phyloP scores from a whole-genome alignment of 2,888 invertebrate species.

The Aphidius colemani region DNA sequence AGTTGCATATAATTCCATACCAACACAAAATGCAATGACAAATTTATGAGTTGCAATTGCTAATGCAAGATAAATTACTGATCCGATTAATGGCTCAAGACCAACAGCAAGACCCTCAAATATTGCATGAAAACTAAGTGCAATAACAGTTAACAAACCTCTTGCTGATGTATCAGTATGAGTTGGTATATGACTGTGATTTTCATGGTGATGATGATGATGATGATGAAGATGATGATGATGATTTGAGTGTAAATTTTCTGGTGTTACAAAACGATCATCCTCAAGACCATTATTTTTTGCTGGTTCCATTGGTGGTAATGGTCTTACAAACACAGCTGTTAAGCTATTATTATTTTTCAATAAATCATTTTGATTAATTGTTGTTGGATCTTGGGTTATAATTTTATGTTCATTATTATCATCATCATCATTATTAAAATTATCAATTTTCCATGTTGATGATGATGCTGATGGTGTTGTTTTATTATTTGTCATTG shows the following conservation, averaged over 20 bases:
- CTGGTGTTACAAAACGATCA: conserved; percentile 27
- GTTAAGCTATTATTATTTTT: conserved; percentile 39
- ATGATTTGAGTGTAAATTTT: conserved; percentile 20
- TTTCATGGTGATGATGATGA: conserved; percentile 29
- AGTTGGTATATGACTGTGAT: too few relatives aligned
- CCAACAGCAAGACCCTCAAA: conserved; percentile 74
- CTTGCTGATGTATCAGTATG: conserved; percentile 59
- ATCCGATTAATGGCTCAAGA: conserved; percentile 63
- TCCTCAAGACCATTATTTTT: conserved; percentile 26
- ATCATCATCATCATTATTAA: conserved; percentile 30
- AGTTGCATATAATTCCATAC: conserved; percentile 64
- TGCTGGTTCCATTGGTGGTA: conserved; percentile 38
- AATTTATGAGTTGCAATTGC: conserved; percentile 73
- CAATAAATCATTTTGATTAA: conserved; percentile 14
- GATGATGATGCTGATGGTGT: conserved; percentile 23
- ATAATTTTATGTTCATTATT: conserved; percentile 20
- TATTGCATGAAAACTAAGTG: conserved; percentile 71
- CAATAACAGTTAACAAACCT: conserved; percentile 68
- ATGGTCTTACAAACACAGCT: conserved; percentile 48
- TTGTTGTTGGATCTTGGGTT: conserved; percentile 21
- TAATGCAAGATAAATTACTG: conserved; percentile 64
- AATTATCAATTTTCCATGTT: conserved; percentile 29
- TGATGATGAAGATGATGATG: conserved; percentile 4
- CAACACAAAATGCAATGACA: conserved; percentile 71
- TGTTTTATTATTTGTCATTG: conserved; percentile 33